Conservation (phyloP, 2,888 invertebrate species). For the Hirtodrosophila histrioides region DNA sequence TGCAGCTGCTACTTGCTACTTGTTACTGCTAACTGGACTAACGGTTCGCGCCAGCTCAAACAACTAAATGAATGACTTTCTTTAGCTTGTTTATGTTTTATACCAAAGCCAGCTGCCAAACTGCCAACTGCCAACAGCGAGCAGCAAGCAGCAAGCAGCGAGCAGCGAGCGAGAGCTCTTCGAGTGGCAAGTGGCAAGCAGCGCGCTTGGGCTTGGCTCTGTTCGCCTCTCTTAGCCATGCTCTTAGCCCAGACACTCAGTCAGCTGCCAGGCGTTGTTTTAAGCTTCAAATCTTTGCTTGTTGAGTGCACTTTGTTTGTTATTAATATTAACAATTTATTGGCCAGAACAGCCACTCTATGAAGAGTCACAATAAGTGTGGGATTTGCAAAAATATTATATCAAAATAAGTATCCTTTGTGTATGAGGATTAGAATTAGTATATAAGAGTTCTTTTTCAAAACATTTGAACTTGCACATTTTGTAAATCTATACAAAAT, state of each 20-base stretch:
- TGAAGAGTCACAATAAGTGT: too few species aligned
- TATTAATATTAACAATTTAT: conserved; percentile 30
- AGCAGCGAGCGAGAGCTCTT: conserved; percentile 11
- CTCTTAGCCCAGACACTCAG: conserved; percentile 27
- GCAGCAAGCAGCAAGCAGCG: conserved; percentile 39
- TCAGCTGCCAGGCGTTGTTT: not conserved
- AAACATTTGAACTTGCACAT: too few species aligned
- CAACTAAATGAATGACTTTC: conserved; percentile 83
- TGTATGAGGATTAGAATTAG: too few species aligned
- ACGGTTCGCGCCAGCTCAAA: conserved; percentile 79
- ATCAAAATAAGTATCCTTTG: too few species aligned
- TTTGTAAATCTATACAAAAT: too few species aligned
- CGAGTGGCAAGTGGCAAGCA: conserved; percentile 51
- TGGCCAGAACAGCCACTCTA: conserved; percentile 14
- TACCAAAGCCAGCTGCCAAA: conserved; percentile 61
- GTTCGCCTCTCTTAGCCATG: conserved; percentile 38
- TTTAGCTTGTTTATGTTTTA: conserved; percentile 83
- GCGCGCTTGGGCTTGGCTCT: conserved; percentile 23
- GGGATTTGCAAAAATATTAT: too few species aligned
- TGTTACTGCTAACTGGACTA: conserved; percentile 54
- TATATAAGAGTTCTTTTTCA: too few species aligned
- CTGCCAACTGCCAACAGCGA: conserved; percentile 31
- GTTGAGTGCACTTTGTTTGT: conserved; percentile 32
- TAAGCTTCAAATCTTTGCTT: not conserved
- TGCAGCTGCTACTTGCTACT: conserved; percentile 18